Conservation (phyloP, 2,797 vertebrate species). For the Myotis myotis region DNA sequence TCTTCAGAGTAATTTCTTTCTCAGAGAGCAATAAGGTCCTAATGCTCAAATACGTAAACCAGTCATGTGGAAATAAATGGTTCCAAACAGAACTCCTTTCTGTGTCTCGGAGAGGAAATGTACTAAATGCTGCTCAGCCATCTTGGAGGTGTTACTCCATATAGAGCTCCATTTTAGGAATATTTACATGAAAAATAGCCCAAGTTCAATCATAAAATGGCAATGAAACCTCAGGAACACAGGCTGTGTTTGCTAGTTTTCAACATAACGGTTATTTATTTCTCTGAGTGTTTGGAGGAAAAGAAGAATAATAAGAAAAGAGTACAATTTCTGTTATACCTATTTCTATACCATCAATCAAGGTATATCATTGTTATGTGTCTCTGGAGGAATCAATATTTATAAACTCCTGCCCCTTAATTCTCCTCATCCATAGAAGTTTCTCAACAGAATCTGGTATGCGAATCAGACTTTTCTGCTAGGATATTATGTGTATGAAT, state of each 20-base stretch:
- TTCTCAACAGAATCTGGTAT: neutral
- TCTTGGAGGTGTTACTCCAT: neutral
- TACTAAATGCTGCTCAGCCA: neutral
- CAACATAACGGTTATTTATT: neutral
- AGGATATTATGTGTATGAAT: neutral
- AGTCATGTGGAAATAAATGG: neutral
- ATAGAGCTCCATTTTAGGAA: neutral
- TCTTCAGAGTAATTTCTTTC: slow-evolving; percentile 33
- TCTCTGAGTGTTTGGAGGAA: neutral
- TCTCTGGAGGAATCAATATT: neutral
- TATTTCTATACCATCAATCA: neutral
- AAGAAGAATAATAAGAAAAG: neutral
- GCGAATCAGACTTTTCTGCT: neutral
- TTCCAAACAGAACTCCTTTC: neutral
- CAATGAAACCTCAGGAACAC: neutral
- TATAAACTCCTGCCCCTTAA: neutral
- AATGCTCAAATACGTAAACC: slow-evolving; percentile 4
- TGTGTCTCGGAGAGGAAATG: neutral
- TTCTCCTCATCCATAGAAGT: neutral
- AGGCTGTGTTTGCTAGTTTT: neutral
- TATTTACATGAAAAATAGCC: neutral
- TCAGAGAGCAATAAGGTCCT: neutral
- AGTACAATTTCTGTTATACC: neutral
- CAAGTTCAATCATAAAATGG: neutral
- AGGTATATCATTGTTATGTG: neutral